Evolutionary conservation across 2,888 invertebrate genomes (phyloP).

Genomic region (Rotaria socialis): DNA sequence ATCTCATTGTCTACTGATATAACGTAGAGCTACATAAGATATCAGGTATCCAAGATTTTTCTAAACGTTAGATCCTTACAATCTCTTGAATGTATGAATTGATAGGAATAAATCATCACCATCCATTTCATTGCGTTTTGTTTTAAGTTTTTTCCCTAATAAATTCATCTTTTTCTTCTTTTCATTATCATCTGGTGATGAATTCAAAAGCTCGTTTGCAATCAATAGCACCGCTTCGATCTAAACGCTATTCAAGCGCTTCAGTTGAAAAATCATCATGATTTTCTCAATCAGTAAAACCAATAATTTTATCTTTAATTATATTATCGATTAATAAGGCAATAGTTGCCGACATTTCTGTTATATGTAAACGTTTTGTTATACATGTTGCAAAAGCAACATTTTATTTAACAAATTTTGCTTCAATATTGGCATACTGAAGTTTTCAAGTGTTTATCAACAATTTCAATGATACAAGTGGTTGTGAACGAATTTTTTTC

Average conservation of each 20-base stretch:
- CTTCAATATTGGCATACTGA: constrained; percentile 78
- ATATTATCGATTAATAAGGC: constrained; percentile 78
- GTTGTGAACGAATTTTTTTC: constrained; percentile 74
- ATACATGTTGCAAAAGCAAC: constrained; percentile 87
- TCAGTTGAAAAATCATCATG: constrained; percentile 87
- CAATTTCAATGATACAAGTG: constrained; percentile 79
- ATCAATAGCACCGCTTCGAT: constrained; percentile 59
- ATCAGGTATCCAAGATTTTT: neutral
- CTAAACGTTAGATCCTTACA: neutral
- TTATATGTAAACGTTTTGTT: constrained; percentile 77
- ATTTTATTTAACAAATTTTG: constrained; percentile 75
- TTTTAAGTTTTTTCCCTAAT: constrained; percentile 50
- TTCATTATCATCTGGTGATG: constrained; percentile 52
- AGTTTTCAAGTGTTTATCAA: constrained; percentile 82
- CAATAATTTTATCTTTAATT: constrained; percentile 81
- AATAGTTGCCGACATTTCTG: constrained; percentile 78
- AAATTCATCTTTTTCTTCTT: constrained; percentile 51
- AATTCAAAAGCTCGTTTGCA: constrained; percentile 57
- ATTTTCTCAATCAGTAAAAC: constrained; percentile 87
- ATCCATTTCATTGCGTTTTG: constrained; percentile 50
- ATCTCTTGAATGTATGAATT: constrained; percentile 49
- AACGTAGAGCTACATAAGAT: no score
- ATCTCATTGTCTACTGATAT: no score
- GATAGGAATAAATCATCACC: constrained; percentile 48
- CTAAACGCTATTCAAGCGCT: constrained; percentile 84